Percentiles rank a stretch among this genome's conserved stretches.
phyloP scores from a whole-genome alignment of 1,140 invertebrate species.

The Atta cephalotes region DNA sequence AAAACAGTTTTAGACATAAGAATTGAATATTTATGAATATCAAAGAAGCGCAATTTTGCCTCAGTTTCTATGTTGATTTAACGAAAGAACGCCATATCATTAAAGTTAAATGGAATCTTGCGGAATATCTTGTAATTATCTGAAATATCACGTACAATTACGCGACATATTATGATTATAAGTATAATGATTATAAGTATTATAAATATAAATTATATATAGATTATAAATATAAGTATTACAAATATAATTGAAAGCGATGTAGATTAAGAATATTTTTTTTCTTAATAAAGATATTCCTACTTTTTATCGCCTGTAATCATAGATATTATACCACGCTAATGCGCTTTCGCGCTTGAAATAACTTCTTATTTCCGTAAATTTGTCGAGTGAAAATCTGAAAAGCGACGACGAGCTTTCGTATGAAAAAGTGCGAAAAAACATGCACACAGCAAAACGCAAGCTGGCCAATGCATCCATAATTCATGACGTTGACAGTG shows the following conservation, averaged over 20 bases:
- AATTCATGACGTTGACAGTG: background rate
- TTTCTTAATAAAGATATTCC: background rate
- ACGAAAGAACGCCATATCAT: background rate
- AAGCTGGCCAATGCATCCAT: slow-evolving; percentile 46
- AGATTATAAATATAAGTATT: no score
- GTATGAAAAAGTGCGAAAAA: slow-evolving; percentile 25
- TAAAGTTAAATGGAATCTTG: background rate
- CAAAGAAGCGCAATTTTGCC: background rate
- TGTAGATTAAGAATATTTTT: background rate
- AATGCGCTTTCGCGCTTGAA: background rate
- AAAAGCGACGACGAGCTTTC: background rate
- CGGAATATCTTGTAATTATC: background rate
- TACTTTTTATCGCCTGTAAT: background rate
- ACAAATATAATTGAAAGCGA: background rate
- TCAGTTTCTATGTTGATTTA: slow-evolving; percentile 15
- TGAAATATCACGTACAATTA: background rate
- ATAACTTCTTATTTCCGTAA: background rate
- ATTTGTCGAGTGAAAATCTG: background rate
- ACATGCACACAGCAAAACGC: background rate
- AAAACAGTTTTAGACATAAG: no score
- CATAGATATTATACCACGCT: background rate
- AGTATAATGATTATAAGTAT: background rate
- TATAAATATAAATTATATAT: no score
- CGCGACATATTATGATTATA: background rate
- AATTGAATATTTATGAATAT: no score